Evolutionary conservation across 2,797 vertebrate species (phyloP), one percentile per base, ranked within the genome.

Genomic region (Paratrypauchen microcephalus): DNA sequence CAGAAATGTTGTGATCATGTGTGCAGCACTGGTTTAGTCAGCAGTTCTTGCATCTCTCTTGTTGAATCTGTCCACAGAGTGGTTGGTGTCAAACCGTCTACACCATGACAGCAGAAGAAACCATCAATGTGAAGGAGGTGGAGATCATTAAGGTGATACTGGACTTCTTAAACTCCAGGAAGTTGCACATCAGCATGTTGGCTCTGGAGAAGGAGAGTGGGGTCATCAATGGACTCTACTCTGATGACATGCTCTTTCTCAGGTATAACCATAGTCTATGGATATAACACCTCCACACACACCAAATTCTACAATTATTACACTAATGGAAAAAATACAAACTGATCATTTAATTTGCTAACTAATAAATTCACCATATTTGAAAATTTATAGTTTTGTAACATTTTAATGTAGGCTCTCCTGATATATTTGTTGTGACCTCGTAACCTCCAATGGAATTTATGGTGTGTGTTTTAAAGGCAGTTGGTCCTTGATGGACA

Each of bases 231-330:
- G 98, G 98, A 57, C 94, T 99, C 19, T 99, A 97, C 89, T 99
- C 97, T 15, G 98, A 99, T 74, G 98, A 99, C 88, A 99, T 99
- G 98, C 96, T 99, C 64, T 99, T 99, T 72, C 92, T 99, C 84
- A 96, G 97, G 97, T 97, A 92, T 30, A 97, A n/a, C 47, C 32
- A 36, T 9, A 36, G 32, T 36, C 7, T 36, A 75, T 57, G 30
- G 30, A 73, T 52, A 36, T 36, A 36, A 36, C 7, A 36, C 68
- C 26, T 75, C 71, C 56, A 52, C 50, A 52, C 56, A 52, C 50
- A 52, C 19, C 50, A 52, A n/a, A 52, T 7, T 9, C 19, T 50
- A 50, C 12, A 41, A 41, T 41, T 11, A 41, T 50, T 50, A 50
- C 7, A n/a, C 48, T n/a, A 19, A 19, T 50, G 16, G 47, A 19